Base-by-base conservation (phyloP, 2,888 invertebrate genomes). In the Baronia brevicornis region DNA sequence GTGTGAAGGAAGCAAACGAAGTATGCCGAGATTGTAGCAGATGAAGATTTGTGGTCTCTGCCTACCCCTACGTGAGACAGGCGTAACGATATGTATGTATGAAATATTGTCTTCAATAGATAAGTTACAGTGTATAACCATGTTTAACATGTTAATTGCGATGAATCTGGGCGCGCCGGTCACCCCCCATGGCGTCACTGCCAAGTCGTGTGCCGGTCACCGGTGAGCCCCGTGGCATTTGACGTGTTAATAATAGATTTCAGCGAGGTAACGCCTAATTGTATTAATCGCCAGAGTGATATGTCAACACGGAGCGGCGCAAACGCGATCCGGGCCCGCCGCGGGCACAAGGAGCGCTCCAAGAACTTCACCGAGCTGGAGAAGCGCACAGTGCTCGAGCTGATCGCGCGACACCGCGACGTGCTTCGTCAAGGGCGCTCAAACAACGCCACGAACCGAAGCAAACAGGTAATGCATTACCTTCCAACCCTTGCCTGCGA, bases 301-400 rank as follows among this genome's bases (percentile, higher is more conserved):
- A 80, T 84, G 84, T 78, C 84, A 60, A 82, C 82, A 49, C 69
- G 82, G 51, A 79, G 72, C 46, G 63, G 67, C 41, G 60, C 63
- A 38, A 60, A 60, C 48, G 60, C 69, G 39, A 60, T 73, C 51
- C 69, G 80, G 57, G 77, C 77, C 41, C 74, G 80, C 41, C 84
- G 84, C 61, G 82, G 82, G 33, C 84, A 84, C 71, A 84, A 85
- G 65, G 85, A 85, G 63, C 75, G 85, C 42, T 82, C 82, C 36
- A 84, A 84, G 56, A 84, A 84, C 73, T 84, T 85, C 72, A 82
- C 84, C 30, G 84, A 85, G 53, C 67, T 82, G 60, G 84, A 84
- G 71, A 85, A 84, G 50, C 48, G 78, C 10, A 84, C 84, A 12
- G 84, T 85, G 30, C 71, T 84, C 9, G 85, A 85, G 64, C 71